Percentiles rank a stretch among this genome's conserved stretches.
Evolutionary conservation across 2,888 invertebrate species (phyloP).

Genomic region (Polydrusus tereticollis): DNA sequence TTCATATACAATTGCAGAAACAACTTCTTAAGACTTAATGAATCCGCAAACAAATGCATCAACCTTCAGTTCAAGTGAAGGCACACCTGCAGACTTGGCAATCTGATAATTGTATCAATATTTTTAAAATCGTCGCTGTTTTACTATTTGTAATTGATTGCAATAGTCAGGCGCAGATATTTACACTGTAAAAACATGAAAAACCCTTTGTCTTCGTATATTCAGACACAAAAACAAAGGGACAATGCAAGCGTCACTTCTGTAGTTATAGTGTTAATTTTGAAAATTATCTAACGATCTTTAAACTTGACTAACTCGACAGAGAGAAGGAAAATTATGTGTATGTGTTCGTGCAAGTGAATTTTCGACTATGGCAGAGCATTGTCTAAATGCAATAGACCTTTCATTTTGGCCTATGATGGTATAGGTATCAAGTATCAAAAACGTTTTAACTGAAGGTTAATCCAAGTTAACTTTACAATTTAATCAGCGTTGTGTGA

Average conservation of each 20-base stretch:
- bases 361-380: constrained; percentile 55
- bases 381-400: constrained; percentile 62
- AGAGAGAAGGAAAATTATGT: constrained; percentile 69
- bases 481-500: too few relatives aligned
- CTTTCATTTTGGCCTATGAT: constrained; percentile 29
- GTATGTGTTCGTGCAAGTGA: constrained; percentile 61
- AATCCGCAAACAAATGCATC: too few relatives aligned
- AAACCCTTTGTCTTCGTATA: not conserved
- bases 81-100: too few relatives aligned
- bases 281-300: constrained; percentile 68
- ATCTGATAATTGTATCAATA: too few relatives aligned
- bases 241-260: constrained; percentile 57
- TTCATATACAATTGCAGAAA: too few relatives aligned
- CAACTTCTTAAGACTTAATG: too few relatives aligned
- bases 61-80: too few relatives aligned
- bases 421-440: constrained; percentile 11
- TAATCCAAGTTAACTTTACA: not conserved
- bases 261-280: constrained; percentile 67
- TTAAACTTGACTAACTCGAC: constrained; percentile 69
- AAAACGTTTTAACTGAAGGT: not conserved
- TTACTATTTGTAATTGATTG: too few relatives aligned
- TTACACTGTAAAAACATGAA: too few relatives aligned
- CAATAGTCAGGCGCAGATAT: too few relatives aligned
- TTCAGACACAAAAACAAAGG: constrained; percentile 36
- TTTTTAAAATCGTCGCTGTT: too few relatives aligned